Percentiles rank a stretch among this genome's conserved stretches.
Conservation (phyloP, 2,113 vertebrate species). For the Osmerus eperlanus region DNA sequence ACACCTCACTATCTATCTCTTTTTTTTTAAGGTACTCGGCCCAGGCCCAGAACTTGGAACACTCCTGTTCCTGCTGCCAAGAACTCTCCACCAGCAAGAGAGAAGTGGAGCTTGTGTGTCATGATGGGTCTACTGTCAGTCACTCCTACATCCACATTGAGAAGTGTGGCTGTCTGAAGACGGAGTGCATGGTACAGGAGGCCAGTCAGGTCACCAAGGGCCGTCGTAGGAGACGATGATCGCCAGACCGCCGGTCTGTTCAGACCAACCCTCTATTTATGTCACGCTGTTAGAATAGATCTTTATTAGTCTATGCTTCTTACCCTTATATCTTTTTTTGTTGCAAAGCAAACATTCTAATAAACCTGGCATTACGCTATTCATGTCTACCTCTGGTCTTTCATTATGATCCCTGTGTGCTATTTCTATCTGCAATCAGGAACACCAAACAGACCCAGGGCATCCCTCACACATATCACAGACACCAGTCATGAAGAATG, state of each 20-base stretch:
- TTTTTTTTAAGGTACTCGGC: constrained; percentile 51
- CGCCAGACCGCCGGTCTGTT: not conserved
- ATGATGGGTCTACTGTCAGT: constrained; percentile 37
- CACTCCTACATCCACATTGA: constrained; percentile 60
- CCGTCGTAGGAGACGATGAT: constrained; percentile 21
- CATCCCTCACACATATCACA: too few relatives aligned
- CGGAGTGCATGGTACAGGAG: constrained; percentile 29
- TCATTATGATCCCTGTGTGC: too few relatives aligned
- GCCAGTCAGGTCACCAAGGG: not conserved
- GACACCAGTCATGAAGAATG: too few relatives aligned
- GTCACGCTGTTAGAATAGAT: constrained; percentile 3
- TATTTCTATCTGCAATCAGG: too few relatives aligned
- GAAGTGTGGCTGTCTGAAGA: constrained; percentile 54
- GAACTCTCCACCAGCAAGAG: constrained; percentile 47
- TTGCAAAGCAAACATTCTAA: not conserved
- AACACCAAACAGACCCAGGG: too few relatives aligned
- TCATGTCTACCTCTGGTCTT: not conserved
- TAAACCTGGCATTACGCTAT: constrained; percentile 4
- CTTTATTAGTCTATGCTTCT: constrained; percentile 11
- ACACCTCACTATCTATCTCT: not conserved
- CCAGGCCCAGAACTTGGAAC: constrained; percentile 35
- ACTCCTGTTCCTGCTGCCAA: constrained; percentile 65
- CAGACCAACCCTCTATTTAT: constrained; percentile 36
- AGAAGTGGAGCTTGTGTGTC: constrained; percentile 53
- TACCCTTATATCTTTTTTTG: not conserved